Conservation (phyloP, 2,888 invertebrate genomes). For the Monochamus alternatus region DNA sequence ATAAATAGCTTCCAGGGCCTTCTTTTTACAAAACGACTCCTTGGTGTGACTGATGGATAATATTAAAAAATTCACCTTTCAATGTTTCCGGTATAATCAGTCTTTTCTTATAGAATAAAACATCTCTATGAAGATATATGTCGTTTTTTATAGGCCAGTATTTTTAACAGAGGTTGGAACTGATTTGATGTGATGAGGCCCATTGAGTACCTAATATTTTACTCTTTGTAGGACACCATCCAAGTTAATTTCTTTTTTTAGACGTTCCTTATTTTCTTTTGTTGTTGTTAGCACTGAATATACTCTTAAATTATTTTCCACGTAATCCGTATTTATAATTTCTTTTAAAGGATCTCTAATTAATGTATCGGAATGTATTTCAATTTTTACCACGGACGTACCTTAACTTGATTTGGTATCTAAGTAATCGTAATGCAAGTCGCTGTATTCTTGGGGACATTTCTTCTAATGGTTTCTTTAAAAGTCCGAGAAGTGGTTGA, state of each 20-base stretch:
- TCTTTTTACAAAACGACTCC: constrained; percentile 43
- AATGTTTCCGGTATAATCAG: constrained; percentile 23
- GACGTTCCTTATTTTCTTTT: constrained; percentile 30
- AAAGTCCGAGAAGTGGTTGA: constrained; percentile 46
- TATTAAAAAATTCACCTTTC: constrained; percentile 25
- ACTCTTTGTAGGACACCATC: constrained; percentile 28
- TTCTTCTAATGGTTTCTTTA: constrained; percentile 53
- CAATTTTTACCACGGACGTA: constrained; percentile 50
- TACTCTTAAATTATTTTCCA: constrained; percentile 38
- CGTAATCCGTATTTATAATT: constrained; percentile 35
- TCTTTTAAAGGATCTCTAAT: constrained; percentile 32
- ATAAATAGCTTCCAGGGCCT: constrained; percentile 54
- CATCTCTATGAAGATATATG: constrained; percentile 25
- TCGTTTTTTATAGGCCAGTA: constrained; percentile 38
- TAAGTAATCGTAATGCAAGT: no score
- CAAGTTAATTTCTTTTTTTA: constrained; percentile 14
- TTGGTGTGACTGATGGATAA: constrained; percentile 41
- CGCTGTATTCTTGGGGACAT: constrained; percentile 50
- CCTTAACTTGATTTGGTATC: constrained; percentile 43
- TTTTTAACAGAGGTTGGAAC: constrained; percentile 21
- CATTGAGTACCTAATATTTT: constrained; percentile 31
- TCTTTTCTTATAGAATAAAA: constrained; percentile 37
- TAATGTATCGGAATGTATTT: constrained; percentile 43
- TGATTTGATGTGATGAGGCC: constrained; percentile 40
- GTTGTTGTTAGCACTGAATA: constrained; percentile 34